These are phyloP conservation scores for Eremobia ochroleuca DNA, from an alignment of 2,888 invertebrate genomes.

Conservation along the genomic window DNA sequence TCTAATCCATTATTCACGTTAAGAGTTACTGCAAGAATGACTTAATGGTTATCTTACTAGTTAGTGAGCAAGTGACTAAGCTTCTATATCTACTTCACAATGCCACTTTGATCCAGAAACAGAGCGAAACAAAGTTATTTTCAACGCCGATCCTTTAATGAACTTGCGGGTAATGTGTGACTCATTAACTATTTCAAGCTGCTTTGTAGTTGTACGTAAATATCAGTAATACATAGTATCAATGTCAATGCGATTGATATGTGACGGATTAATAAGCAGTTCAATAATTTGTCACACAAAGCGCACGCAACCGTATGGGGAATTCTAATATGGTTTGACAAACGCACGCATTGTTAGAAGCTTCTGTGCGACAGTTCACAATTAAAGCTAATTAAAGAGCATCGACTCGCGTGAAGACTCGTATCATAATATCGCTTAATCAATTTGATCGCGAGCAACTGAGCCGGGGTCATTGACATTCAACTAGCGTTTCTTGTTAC, in stretches of 20 bases:
- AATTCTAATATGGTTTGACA: conserved; percentile 51
- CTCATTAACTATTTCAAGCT: conserved; percentile 84
- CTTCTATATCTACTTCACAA: conserved; percentile 73
- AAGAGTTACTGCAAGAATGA: conserved; percentile 40
- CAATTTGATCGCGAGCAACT: conserved; percentile 85
- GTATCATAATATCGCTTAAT: conserved; percentile 86
- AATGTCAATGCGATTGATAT: conserved; percentile 14
- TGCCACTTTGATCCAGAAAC: conserved; percentile 76
- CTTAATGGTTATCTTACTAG: conserved; percentile 31
- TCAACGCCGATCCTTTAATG: conserved; percentile 74
- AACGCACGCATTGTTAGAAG: conserved; percentile 42
- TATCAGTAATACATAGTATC: conserved; percentile 44
- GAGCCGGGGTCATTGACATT: conserved; percentile 80
- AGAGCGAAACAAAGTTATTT: conserved; percentile 78
- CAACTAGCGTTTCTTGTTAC: conserved; percentile 65
- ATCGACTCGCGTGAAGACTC: conserved; percentile 81
- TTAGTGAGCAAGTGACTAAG: conserved; percentile 71
- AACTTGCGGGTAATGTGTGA: conserved; percentile 76
- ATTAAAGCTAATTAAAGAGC: conserved; percentile 87
- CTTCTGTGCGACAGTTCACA: conserved; percentile 69
- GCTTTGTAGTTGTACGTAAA: conserved; percentile 80
- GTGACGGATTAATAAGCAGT: conserved; percentile 31
- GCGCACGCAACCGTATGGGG: conserved; percentile 39
- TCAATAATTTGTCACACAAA: conserved; percentile 28
- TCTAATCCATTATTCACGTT: conserved; percentile 49